A percentile compares a stretch with the other conserved stretches of the same genome.
Evolutionary conservation across 2,113 vertebrate genomes (phyloP).

Genomic region (Amblyornis subalaris): DNA sequence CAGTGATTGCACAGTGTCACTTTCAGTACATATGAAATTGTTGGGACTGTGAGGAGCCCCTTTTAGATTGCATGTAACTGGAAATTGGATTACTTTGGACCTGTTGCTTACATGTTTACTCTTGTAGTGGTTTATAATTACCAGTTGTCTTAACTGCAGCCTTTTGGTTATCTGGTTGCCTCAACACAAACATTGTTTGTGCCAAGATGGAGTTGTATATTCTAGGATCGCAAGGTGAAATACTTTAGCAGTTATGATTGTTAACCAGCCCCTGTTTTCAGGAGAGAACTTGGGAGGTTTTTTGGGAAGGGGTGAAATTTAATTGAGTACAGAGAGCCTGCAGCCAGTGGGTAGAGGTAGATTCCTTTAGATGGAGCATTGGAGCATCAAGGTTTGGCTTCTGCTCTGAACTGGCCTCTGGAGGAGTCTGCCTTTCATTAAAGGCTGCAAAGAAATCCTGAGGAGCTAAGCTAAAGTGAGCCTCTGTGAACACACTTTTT

Average conservation of each 20-base stretch:
- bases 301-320: neutral
- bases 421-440: neutral
- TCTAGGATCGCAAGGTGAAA: neutral
- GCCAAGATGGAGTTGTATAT: neutral
- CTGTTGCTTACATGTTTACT: neutral
- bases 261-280: neutral
- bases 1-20: neutral
- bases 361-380: neutral
- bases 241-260: neutral
- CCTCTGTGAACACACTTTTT: neutral
- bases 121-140: neutral
- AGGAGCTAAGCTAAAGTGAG: neutral
- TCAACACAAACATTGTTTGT: neutral
- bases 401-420: neutral
- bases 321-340: neutral
- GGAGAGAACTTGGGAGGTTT: neutral
- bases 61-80: neutral
- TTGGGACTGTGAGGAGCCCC: neutral
- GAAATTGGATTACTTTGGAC: neutral
- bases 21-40: neutral
- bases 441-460: neutral
- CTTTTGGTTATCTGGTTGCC: neutral
- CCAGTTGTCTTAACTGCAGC: neutral
- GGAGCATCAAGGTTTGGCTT: neutral
- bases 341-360: neutral